Conservation (phyloP, 1,140 invertebrate genomes). For the Meloidogyne floridensis region DNA sequence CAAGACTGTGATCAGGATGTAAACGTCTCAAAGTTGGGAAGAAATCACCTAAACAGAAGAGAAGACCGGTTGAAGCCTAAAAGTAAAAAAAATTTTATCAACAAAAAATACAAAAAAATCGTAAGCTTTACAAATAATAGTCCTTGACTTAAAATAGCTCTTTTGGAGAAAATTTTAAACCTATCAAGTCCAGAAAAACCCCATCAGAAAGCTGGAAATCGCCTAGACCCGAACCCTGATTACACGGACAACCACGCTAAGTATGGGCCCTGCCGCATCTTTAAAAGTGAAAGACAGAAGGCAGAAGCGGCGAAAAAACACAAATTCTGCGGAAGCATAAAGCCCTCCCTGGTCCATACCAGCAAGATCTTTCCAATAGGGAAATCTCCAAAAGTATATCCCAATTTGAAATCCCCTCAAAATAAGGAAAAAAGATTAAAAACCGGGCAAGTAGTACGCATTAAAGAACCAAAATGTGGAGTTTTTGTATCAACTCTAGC, state of each 20-base stretch:
- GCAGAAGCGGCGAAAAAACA: too few relatives aligned
- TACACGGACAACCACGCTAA: too few relatives aligned
- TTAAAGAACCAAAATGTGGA: slow-evolving; percentile 64
- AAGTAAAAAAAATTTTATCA: slow-evolving; percentile 6
- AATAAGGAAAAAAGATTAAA: background rate
- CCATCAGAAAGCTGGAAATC: too few relatives aligned
- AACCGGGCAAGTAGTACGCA: slow-evolving; percentile 52
- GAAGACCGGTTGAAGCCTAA: slow-evolving; percentile 50
- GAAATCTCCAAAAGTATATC: background rate
- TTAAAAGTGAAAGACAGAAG: too few relatives aligned
- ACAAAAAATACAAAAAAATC: background rate
- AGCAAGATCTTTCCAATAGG: background rate
- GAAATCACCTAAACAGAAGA: slow-evolving; percentile 63
- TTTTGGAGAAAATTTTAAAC: too few relatives aligned
- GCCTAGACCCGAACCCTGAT: too few relatives aligned
- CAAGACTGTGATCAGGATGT: slow-evolving; percentile 49
- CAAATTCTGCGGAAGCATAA: too few relatives aligned
- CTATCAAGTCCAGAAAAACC: too few relatives aligned
- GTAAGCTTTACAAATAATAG: too few relatives aligned
- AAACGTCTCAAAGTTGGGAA: slow-evolving; percentile 57
- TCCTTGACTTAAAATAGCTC: too few relatives aligned
- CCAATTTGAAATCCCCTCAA: background rate
- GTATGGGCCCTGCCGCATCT: too few relatives aligned
- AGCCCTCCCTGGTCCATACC: too few relatives aligned
- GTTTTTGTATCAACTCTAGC: slow-evolving; percentile 60